Conservation (phyloP, 2,113 vertebrate genomes). For the Scopus umbretta region DNA sequence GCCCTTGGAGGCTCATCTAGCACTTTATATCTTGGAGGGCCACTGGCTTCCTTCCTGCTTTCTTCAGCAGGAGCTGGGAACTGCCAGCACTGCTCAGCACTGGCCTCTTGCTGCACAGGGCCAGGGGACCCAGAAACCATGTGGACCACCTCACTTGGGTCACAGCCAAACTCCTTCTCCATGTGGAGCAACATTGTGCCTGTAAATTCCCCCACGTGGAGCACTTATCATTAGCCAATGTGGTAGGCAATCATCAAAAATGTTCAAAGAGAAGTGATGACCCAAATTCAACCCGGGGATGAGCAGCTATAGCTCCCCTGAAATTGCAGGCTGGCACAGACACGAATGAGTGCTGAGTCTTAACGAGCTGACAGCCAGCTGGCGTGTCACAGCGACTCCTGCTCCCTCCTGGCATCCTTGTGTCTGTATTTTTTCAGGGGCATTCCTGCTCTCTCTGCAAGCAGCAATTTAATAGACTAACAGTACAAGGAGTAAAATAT, state of each 20-base stretch:
- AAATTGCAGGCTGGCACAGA: background rate
- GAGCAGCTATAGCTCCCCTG: background rate
- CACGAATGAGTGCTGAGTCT: background rate
- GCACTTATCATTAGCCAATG: background rate
- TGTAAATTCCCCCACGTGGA: background rate
- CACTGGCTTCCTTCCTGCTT: background rate
- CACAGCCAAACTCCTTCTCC: background rate
- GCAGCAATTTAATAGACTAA: background rate
- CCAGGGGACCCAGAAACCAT: background rate
- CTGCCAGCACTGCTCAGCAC: background rate
- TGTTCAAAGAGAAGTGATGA: background rate
- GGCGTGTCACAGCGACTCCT: background rate
- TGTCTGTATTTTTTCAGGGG: background rate
- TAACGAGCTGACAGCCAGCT: background rate
- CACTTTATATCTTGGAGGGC: background rate
- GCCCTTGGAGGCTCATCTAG: background rate
- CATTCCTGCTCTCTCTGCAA: background rate
- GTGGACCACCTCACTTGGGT: background rate
- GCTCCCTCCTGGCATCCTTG: background rate
- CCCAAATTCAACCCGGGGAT: background rate
- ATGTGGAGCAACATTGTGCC: background rate
- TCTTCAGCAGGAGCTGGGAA: background rate
- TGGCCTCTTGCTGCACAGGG: fast-evolving
- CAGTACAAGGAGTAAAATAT: background rate
- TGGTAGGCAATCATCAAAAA: background rate